Evolutionary conservation across 2,113 vertebrate species (phyloP).

Genomic region (Labrus mixtus): DNA sequence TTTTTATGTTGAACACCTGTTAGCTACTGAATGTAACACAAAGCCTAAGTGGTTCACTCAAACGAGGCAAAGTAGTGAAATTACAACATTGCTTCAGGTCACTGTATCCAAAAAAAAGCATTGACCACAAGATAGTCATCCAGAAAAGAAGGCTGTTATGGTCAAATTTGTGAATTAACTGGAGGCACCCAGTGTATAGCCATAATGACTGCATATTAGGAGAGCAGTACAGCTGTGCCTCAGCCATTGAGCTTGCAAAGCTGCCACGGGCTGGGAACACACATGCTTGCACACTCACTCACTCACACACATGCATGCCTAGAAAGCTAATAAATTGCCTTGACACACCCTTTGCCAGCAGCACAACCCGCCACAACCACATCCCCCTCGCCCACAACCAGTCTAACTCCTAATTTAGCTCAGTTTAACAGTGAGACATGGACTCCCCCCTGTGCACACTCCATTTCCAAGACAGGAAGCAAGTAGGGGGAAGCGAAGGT

Average conservation of each 20-base stretch:
- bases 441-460: slow-evolving; percentile 44
- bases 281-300: slow-evolving; percentile 49
- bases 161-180: slow-evolving; percentile 80
- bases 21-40: slow-evolving; percentile 41
- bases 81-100: slow-evolving; percentile 54
- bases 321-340: slow-evolving; percentile 75
- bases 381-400: slow-evolving; percentile 72
- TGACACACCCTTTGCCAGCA: slow-evolving; percentile 79
- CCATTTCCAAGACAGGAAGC: slow-evolving; percentile 44
- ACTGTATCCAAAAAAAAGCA: slow-evolving; percentile 42
- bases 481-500: slow-evolving; percentile 34
- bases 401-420: slow-evolving; percentile 76
- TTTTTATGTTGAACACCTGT: slow-evolving; percentile 75
- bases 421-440: slow-evolving; percentile 63
- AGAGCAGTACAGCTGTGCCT: slow-evolving; percentile 79
- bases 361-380: slow-evolving; percentile 72
- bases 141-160: slow-evolving; percentile 59
- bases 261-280: slow-evolving; percentile 73
- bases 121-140: slow-evolving; percentile 45
- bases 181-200: slow-evolving; percentile 67
- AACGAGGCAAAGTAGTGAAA: slow-evolving; percentile 37
- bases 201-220: slow-evolving; percentile 82
- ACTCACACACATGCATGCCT: slow-evolving; percentile 52
- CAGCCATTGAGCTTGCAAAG: slow-evolving; percentile 72
- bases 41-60: slow-evolving; percentile 1